A percentile compares a stretch with the other conserved stretches of the same genome.
phyloP scores from a whole-genome alignment of 2,888 invertebrate genomes.

The Ramazzottius varieornatus region DNA sequence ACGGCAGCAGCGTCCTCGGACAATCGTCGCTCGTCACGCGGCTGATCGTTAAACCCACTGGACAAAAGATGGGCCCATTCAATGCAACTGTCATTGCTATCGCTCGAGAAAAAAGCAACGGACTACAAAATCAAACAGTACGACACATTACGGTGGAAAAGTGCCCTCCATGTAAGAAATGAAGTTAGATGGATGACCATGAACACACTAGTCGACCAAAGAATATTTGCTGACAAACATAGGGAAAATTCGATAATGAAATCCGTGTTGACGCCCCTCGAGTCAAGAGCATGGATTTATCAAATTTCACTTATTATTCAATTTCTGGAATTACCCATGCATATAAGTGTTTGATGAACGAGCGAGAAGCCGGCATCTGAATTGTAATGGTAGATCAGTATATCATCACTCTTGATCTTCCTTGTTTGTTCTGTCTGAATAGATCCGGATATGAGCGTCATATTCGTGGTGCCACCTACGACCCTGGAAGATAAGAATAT shows the following conservation, averaged over 20 bases:
- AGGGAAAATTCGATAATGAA: neutral
- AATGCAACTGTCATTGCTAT: neutral
- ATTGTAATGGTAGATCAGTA: too few relatives aligned
- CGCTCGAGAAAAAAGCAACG: neutral
- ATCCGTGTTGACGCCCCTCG: neutral
- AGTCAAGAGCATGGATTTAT: neutral
- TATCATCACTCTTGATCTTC: too few relatives aligned
- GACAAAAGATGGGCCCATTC: neutral
- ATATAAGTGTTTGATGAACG: too few relatives aligned
- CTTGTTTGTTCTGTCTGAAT: neutral
- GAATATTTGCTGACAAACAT: neutral
- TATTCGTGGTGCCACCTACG: neutral
- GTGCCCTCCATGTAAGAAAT: neutral
- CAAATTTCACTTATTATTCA: neutral
- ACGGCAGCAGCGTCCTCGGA: too few relatives aligned
- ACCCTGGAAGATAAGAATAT: neutral
- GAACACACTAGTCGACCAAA: neutral
- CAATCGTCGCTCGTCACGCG: neutral
- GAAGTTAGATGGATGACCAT: neutral
- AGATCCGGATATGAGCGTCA: slow-evolving; percentile 1
- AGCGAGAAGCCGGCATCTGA: too few relatives aligned
- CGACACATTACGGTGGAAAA: neutral
- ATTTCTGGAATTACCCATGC: too few relatives aligned
- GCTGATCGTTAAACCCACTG: neutral
- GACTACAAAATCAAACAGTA: neutral